Base-by-base conservation (phyloP, 1,140 invertebrate species). In the Leptonema lineaticorne region DNA sequence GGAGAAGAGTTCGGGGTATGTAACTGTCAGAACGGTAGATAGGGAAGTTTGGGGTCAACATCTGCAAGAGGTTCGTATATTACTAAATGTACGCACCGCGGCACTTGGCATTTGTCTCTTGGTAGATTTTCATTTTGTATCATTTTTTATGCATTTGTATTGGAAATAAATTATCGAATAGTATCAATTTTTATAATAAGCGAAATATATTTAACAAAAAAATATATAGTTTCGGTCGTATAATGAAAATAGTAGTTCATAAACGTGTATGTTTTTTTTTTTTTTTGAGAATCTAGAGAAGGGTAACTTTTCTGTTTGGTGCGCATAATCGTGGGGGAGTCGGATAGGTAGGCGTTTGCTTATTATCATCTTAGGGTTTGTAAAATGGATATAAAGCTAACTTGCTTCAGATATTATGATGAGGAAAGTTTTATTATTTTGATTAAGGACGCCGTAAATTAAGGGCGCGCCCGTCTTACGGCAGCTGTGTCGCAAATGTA, bases 381-480 rank as follows among this genome's bases (percentile, higher is more conserved):
- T 46, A 50, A 59, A 69, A 56, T 58, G 69, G 64, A 62, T 70
- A 67, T 69, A 53, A 53, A 37, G 57, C 58, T n/a, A 67, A 67
- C 46, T 63, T 62, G 45, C 58, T 58, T 63, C 46, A 64, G 59
- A 63, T 68, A 59, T 50, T 71, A 68, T 63, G 60, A 71, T 63
- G 69, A 65, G 68, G 65, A 68, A 71, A 71, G 69, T 71, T 71
- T 71, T 68, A 71, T 71, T 57, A 71, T 66, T 71, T 67, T 63
- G 58, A 63, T 16, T 45, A 57, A 68, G 66, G 62, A 64, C 63
- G 50, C 27, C 59, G 59, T 62, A 45, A 45, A 45, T 37, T 16
- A 45, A 24, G 30, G 59, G n/a, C n/a, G n/a, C n/a, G 58, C 63
- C 57, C 63, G 63, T 18, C 16, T 24, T 62, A 63, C 50, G 24